Base-by-base conservation (phyloP, 2,888 invertebrate species). In the Aromia moschata region DNA sequence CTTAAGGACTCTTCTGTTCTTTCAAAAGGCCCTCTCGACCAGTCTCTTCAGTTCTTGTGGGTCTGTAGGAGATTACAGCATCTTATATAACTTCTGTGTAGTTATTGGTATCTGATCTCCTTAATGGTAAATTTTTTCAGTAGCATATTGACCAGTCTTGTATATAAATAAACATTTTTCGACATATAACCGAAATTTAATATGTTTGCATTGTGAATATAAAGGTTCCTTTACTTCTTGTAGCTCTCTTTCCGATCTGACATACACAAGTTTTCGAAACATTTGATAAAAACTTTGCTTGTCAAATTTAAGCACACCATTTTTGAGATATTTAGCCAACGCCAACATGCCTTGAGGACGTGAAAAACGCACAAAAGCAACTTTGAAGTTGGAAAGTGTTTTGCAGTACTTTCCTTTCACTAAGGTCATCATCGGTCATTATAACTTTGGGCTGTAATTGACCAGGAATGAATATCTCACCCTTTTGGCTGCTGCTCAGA, bases 371-470 rank as follows among this genome's bases (percentile, higher is more conserved):
- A 51, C 14, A 44, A 25, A 2, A 59, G 31, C 30, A 66, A 45
- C n/a, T 18, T 59, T 40, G 64, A 47, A 1, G 43, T n/a, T 10
- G 63, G 63, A 51, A 49, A 65, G 25, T 41, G 51, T 36, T 31
- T 51, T 36, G 44, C 17, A 63, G 11, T n/a, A 49, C 45, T 33
- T 63, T 60, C n/a, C 58, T 16, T 45, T 64, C 64, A 18, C 36
- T 41, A 16, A 57, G 33, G 38, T 65, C 60, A 17, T 63, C 62
- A 64, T 64, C 63, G 9, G 64, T 64, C 43, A 66, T 38, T 20
- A 61, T 64, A 7, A 62, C 54, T 36, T 12, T 20, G 4, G 64
- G 59, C 30, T 31, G n/a, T 31, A 64, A 18, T 41, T 64, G 53
- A 15, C 37, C 44, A 17, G 51, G 60, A 2, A 64, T 10, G 47